These are phyloP conservation scores for Sylvicapra grimmia DNA, from an alignment of 2,113 vertebrate species.

Conservation along the genomic window DNA sequence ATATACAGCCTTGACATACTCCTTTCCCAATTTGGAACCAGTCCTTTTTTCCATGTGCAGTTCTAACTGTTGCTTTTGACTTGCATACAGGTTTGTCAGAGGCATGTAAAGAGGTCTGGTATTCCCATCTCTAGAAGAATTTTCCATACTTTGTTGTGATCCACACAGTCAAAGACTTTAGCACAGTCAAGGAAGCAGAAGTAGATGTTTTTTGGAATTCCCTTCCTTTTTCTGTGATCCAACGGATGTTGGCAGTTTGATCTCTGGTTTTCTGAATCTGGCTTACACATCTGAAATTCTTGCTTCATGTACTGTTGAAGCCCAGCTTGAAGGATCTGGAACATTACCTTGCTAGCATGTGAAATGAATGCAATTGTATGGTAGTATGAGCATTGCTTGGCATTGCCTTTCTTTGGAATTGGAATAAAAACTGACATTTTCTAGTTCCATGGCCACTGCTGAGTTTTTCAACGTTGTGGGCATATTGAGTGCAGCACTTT, in stretches of 20 bases:
- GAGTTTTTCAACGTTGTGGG: background rate
- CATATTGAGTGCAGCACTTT: background rate
- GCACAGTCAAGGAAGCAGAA: background rate
- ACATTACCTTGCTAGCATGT: background rate
- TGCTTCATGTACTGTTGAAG: background rate
- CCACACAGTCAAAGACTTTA: background rate
- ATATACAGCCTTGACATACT: background rate
- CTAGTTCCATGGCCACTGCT: background rate
- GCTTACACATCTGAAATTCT: background rate
- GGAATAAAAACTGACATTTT: background rate
- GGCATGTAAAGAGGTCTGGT: background rate
- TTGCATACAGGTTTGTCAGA: background rate
- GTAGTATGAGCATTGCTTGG: background rate
- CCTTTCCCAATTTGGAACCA: background rate
- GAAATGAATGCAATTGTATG: background rate
- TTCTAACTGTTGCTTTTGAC: background rate
- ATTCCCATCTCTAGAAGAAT: background rate
- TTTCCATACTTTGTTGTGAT: background rate
- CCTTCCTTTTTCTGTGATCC: background rate
- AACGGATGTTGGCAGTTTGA: background rate
- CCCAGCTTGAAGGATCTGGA: background rate
- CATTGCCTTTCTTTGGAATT: background rate
- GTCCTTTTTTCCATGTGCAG: background rate
- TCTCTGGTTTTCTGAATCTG: background rate
- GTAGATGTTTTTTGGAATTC: background rate